phyloP scores from a whole-genome alignment of 1,140 invertebrate genomes.

The Mercenaria mercenaria region DNA sequence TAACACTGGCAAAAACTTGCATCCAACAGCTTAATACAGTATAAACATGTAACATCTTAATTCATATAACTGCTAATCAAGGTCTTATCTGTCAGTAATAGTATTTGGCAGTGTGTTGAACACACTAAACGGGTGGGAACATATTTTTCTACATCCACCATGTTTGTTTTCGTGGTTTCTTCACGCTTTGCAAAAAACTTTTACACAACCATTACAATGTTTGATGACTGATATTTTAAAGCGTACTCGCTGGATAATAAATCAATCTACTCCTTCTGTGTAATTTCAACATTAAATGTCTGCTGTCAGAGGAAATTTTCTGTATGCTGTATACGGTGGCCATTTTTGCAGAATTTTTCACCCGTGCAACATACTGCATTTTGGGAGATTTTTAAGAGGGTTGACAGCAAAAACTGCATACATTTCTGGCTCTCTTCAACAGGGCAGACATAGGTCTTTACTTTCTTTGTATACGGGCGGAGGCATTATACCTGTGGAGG shows the following conservation, averaged over 20 bases:
- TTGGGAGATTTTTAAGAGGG: background rate
- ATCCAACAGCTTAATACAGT: too few species aligned
- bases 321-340: slow-evolving; percentile 32
- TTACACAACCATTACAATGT: background rate
- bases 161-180: slow-evolving; percentile 15
- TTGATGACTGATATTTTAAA: background rate
- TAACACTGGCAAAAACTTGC: too few species aligned
- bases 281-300: background rate
- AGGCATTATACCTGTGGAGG: slow-evolving; percentile 86
- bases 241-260: background rate
- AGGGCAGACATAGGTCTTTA: background rate
- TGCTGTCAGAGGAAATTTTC: slow-evolving; percentile 40
- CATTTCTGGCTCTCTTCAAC: background rate
- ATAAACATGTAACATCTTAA: too few species aligned
- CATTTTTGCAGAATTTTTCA: slow-evolving; percentile 48
- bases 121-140: background rate
- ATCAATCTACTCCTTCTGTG: background rate
- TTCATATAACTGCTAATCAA: too few species aligned
- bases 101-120: too few species aligned
- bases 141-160: background rate
- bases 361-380: slow-evolving; percentile 1
- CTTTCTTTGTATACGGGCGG: background rate
- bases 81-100: too few species aligned
- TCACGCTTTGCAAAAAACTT: background rate
- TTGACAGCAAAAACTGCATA: slow-evolving; percentile 25